Conservation (phyloP, 2,113 vertebrate species). For the Hyla sarda region DNA sequence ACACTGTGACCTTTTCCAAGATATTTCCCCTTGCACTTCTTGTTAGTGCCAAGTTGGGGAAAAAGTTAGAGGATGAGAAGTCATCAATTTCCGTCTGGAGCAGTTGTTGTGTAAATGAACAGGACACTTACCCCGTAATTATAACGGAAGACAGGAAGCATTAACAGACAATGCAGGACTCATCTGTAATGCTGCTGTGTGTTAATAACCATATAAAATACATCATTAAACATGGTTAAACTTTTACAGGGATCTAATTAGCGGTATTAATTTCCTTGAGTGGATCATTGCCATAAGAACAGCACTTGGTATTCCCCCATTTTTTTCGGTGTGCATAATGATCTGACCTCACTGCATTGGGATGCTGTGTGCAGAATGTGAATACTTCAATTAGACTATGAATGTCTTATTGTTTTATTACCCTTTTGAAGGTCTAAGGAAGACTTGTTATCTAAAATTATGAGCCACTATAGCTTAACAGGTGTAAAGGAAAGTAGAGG, state of each 20-base stretch:
- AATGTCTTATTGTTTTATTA: slow-evolving; percentile 40
- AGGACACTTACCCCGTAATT: slow-evolving; percentile 69
- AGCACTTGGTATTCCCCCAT: neutral
- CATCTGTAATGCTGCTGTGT: slow-evolving; percentile 49
- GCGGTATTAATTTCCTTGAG: slow-evolving; percentile 53
- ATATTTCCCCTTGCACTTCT: slow-evolving; percentile 53
- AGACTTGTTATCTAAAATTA: neutral
- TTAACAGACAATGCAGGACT: slow-evolving; percentile 65
- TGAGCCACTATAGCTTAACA: slow-evolving; percentile 1
- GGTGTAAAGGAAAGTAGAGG: slow-evolving; percentile 13
- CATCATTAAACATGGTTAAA: slow-evolving; percentile 60
- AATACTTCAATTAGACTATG: slow-evolving; percentile 11
- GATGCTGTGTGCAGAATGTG: slow-evolving; percentile 16
- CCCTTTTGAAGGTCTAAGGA: slow-evolving; percentile 13
- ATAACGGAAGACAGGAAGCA: slow-evolving; percentile 64
- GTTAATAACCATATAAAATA: slow-evolving; percentile 58
- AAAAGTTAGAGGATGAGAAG: slow-evolving; percentile 67
- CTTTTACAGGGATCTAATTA: slow-evolving; percentile 50
- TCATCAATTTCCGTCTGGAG: slow-evolving; percentile 71
- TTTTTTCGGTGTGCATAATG: slow-evolving; percentile 25
- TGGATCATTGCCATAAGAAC: slow-evolving; percentile 25
- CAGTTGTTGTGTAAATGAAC: slow-evolving; percentile 63
- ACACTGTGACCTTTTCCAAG: slow-evolving; percentile 70
- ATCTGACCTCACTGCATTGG: slow-evolving; percentile 23
- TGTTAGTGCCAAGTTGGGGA: slow-evolving; percentile 58